Base-by-base conservation (phyloP, 2,797 vertebrate species). In the Nyctibius grandis region DNA sequence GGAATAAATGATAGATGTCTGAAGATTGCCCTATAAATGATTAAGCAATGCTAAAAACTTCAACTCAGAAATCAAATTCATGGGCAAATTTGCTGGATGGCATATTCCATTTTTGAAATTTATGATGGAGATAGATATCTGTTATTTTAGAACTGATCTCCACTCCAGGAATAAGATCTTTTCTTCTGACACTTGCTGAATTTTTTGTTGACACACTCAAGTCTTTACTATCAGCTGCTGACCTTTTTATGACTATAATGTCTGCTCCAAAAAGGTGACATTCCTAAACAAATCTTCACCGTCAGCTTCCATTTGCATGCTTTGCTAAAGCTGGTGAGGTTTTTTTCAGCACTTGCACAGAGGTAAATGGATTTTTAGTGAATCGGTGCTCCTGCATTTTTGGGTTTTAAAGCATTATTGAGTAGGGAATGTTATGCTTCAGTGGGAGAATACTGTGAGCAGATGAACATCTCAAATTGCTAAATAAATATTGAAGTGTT, bases 1-100 rank as follows among this genome's bases (percentile, higher is more conserved):
- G 73, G 80, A 94, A 97, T 96, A 97, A 97, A 96, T 96, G 95
- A 97, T 96, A 96, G 29, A 96, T 93, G 90, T 96, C 96, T 96
- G 93, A 95, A 95, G 91, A 97, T 95, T 95, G 93, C 94, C 93
- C 80, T 92, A 96, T 96, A 87, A 96, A 97, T 96, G 91, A 95
- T 97, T 96, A 95, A 97, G 78, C 91, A 59, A 94, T 95, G 86
- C 78, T 96, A 96, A 95, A 96, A 95, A 96, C 96, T 97, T 96
- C 92, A 95, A 81, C 92, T 95, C 78, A 89, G 93, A 93, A 96
- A 95, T 93, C 64, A 94, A 96, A 94, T 93, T 96, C 92, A 78
- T 94, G 75, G 84, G 69, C 84, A 95, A 34, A 92, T 95, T 95
- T 96, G 81, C 88, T 89, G 45, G 78, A 94, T 96, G 94, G 95